These are phyloP conservation scores for Athetis lepigone DNA, from an alignment of 2,888 invertebrate genomes.

Conservation along the genomic window DNA sequence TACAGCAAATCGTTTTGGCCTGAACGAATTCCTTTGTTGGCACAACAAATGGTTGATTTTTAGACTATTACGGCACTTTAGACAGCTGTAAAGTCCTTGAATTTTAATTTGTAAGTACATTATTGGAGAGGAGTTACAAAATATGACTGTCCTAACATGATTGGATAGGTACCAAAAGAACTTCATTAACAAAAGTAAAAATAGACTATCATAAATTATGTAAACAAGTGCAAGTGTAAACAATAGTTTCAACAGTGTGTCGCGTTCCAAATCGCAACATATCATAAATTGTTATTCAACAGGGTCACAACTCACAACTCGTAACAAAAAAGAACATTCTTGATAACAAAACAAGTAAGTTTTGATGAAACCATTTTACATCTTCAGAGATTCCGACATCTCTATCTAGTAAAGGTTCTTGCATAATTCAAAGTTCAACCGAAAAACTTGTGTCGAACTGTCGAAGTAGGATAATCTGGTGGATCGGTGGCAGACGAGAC, in stretches of 20 bases:
- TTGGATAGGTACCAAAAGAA: slow-evolving; percentile 3
- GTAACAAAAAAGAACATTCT: slow-evolving; percentile 54
- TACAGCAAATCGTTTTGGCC: slow-evolving; percentile 66
- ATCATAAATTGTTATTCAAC: slow-evolving; percentile 35
- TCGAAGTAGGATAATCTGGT: slow-evolving; percentile 85
- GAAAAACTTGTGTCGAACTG: slow-evolving; percentile 80
- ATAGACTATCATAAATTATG: too few species aligned
- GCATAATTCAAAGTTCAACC: slow-evolving; percentile 75
- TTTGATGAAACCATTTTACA: slow-evolving; percentile 62
- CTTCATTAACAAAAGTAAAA: not conserved
- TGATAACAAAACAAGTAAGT: slow-evolving; percentile 60
- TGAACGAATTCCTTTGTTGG: slow-evolving; percentile 56
- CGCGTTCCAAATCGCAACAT: slow-evolving; percentile 20
- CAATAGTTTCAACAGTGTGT: slow-evolving; percentile 16
- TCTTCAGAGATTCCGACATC: slow-evolving; percentile 55
- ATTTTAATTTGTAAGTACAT: slow-evolving; percentile 6
- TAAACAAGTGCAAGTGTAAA: slow-evolving; percentile 3
- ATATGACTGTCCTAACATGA: not conserved
- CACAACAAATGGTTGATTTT: slow-evolving; percentile 53
- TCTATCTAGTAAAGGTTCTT: slow-evolving; percentile 71
- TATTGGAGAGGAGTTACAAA: not conserved
- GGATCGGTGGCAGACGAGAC: slow-evolving; percentile 81
- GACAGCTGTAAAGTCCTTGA: slow-evolving; percentile 46
- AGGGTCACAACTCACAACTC: slow-evolving; percentile 42
- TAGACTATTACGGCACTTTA: slow-evolving; percentile 26